Percentiles rank a stretch among this genome's conserved stretches.
Conservation (phyloP, 2,797 vertebrate genomes). For the Mormyrus proboscirostris region DNA sequence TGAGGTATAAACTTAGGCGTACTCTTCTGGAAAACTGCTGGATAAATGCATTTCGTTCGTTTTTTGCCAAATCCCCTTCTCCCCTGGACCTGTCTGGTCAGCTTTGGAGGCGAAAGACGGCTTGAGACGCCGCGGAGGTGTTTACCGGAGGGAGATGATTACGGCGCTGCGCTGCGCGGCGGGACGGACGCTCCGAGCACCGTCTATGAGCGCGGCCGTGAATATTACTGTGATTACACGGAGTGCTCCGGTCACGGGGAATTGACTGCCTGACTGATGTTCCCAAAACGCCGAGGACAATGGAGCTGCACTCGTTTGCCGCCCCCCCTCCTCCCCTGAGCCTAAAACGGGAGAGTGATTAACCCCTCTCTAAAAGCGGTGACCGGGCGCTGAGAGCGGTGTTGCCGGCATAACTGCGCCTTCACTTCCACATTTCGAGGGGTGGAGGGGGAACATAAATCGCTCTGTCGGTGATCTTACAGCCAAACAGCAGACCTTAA, state of each 20-base stretch:
- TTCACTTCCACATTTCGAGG: not conserved
- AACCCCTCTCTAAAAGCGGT: not conserved
- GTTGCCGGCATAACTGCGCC: not conserved
- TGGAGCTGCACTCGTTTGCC: slow-evolving; percentile 40
- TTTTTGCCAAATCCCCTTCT: not conserved
- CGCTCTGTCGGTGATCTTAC: not conserved
- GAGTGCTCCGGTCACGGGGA: slow-evolving; percentile 58
- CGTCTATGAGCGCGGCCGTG: slow-evolving; percentile 52
- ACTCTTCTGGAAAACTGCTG: not conserved
- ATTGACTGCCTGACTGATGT: slow-evolving; percentile 62
- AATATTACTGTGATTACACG: slow-evolving; percentile 67
- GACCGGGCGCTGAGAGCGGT: not conserved
- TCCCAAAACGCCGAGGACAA: slow-evolving; percentile 59
- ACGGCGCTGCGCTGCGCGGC: slow-evolving; percentile 55
- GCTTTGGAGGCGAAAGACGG: not conserved
- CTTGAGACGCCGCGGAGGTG: slow-evolving; percentile 42
- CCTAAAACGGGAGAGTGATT: not conserved
- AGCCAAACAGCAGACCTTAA: not conserved
- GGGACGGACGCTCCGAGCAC: slow-evolving; percentile 42
- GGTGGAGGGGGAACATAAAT: not conserved
- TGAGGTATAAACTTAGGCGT: not conserved
- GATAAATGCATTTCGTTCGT: not conserved
- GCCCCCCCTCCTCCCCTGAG: slow-evolving; percentile 22
- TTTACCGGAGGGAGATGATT: slow-evolving; percentile 68
- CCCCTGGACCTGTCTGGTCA: not conserved